These are phyloP conservation scores for Nothura maculosa DNA, from an alignment of 2,797 vertebrate genomes.

Conservation along the genomic window DNA sequence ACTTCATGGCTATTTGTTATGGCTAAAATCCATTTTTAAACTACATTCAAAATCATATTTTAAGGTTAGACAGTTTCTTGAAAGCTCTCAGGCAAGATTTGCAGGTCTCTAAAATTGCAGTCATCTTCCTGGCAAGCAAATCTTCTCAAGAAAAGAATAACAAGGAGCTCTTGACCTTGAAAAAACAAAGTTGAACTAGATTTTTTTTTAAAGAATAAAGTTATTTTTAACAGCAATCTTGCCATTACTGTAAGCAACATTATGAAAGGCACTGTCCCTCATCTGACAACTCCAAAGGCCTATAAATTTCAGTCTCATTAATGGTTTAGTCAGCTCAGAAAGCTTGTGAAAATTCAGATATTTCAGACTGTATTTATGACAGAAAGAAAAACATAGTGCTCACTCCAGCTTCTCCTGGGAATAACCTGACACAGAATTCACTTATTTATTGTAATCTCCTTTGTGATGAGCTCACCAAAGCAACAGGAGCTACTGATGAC, in stretches of 20 bases:
- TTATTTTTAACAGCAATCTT: background rate
- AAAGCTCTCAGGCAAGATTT: slow-evolving; percentile 10
- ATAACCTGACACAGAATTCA: background rate
- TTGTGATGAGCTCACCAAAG: background rate
- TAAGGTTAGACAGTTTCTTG: background rate
- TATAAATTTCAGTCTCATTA: background rate
- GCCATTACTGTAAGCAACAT: background rate
- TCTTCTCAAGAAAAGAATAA: background rate
- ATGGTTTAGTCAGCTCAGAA: slow-evolving; percentile 17
- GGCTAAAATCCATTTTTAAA: slow-evolving; percentile 33
- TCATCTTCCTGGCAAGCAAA: background rate
- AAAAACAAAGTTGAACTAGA: background rate
- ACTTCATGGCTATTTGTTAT: background rate
- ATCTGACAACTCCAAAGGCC: background rate
- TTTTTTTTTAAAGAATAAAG: background rate
- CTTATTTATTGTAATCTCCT: background rate
- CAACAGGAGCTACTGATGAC: background rate
- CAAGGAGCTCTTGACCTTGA: background rate
- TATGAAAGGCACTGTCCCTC: background rate
- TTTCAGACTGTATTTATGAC: background rate
- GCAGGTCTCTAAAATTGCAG: background rate
- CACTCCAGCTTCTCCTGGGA: background rate
- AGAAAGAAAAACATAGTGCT: background rate
- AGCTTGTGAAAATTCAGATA: background rate
- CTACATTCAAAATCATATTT: background rate